phyloP scores from a whole-genome alignment of 2,888 invertebrate genomes.

The Drosophila prolongata region DNA sequence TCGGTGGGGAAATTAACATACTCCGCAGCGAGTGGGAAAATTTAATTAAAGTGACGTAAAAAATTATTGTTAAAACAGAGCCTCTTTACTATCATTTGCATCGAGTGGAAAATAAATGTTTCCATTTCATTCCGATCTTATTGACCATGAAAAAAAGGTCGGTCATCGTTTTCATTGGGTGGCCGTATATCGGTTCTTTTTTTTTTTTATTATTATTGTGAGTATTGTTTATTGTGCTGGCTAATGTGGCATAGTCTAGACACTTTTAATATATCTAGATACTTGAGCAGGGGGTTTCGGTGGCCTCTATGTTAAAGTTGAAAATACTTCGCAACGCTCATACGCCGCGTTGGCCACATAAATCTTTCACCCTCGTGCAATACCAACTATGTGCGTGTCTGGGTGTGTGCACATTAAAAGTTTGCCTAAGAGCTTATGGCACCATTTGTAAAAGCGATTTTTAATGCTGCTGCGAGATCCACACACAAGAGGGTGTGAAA shows the following conservation, averaged over 20 bases:
- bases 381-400: slow-evolving; percentile 24
- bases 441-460: slow-evolving; percentile 80
- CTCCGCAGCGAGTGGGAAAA: slow-evolving; percentile 36
- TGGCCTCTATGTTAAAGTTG: slow-evolving; percentile 54
- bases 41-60: slow-evolving; percentile 47
- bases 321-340: slow-evolving; percentile 58
- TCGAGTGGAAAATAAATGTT: slow-evolving; percentile 31
- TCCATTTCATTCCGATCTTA: slow-evolving; percentile 19
- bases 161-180: slow-evolving; percentile 25
- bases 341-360: slow-evolving; percentile 63
- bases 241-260: slow-evolving; percentile 65
- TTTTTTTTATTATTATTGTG: slow-evolving; percentile 37
- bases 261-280: slow-evolving; percentile 65
- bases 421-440: slow-evolving; percentile 75
- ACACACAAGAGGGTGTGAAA: slow-evolving; percentile 12
- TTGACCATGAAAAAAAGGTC: slow-evolving; percentile 21
- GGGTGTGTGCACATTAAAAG: slow-evolving; percentile 70
- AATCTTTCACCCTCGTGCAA: slow-evolving; percentile 54
- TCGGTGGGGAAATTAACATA: slow-evolving; percentile 45
- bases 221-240: slow-evolving; percentile 45
- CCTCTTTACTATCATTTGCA: slow-evolving; percentile 12
- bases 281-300: slow-evolving; percentile 27
- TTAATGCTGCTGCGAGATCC: slow-evolving; percentile 71
- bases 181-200: slow-evolving; percentile 11
- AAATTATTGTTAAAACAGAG: slow-evolving; percentile 21